Percentiles rank a stretch among this genome's conserved stretches.
These are phyloP conservation scores for Agraylea sexmaculata DNA, from an alignment of 1,140 invertebrate species.

Conservation along the genomic window DNA sequence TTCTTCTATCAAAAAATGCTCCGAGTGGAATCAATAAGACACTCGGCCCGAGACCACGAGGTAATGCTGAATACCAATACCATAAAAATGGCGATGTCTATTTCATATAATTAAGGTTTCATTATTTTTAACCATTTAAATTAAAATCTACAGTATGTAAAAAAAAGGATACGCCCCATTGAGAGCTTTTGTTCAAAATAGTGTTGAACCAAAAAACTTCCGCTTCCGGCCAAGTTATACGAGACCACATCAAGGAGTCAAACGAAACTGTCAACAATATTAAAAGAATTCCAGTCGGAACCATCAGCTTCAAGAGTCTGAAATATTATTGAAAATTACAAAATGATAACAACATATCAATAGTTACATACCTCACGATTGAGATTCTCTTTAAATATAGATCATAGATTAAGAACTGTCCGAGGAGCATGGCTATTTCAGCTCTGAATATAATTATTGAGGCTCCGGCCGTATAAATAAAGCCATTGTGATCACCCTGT, in stretches of 20 bases:
- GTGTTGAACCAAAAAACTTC: slow-evolving; percentile 96
- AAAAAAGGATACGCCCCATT: slow-evolving; percentile 92
- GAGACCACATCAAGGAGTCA: slow-evolving; percentile 90
- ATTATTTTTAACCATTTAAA: not conserved
- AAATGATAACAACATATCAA: slow-evolving; percentile 12
- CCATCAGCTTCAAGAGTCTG: slow-evolving; percentile 58
- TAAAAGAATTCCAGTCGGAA: slow-evolving; percentile 58
- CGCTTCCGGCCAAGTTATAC: slow-evolving; percentile 91
- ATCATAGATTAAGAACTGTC: slow-evolving; percentile 74
- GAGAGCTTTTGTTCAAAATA: slow-evolving; percentile 84
- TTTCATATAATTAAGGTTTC: not conserved
- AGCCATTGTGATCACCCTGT: slow-evolving; percentile 57
- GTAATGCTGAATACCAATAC: slow-evolving; percentile 98
- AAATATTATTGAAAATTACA: slow-evolving; percentile 27
- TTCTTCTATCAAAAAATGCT: slow-evolving; percentile 56
- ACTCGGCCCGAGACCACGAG: slow-evolving; percentile 74
- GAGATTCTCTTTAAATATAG: slow-evolving; percentile 48
- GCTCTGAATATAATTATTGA: slow-evolving; percentile 85
- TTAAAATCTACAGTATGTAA: not conserved
- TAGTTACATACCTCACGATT: slow-evolving; percentile 37
- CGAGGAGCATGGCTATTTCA: slow-evolving; percentile 81
- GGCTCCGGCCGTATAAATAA: slow-evolving; percentile 74
- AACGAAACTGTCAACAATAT: slow-evolving; percentile 63
- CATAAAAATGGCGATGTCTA: slow-evolving; percentile 91
- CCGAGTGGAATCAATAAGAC: slow-evolving; percentile 75